Evolutionary conservation across 30 jellyfish, hydroid and myxozoan species (phyloP).

Genomic region (Phacellophora camtschatica): DNA sequence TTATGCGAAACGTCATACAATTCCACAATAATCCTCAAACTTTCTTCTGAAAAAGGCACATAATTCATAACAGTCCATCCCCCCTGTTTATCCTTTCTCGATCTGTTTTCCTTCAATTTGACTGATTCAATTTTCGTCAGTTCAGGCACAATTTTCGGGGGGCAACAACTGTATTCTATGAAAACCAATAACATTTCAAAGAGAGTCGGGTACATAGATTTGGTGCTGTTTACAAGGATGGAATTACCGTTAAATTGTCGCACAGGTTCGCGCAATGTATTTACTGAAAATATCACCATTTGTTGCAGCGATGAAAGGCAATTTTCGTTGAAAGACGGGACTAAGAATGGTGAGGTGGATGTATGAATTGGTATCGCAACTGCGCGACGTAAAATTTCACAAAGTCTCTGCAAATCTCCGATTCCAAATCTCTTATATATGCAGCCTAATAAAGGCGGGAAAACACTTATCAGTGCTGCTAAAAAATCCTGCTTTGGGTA

Average conservation of each 20-base stretch:
- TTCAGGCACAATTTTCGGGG: constrained; percentile 82
- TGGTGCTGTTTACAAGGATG: constrained; percentile 55
- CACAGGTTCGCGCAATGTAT: constrained; percentile 62
- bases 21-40: constrained; percentile 71
- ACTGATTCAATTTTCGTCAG: constrained; percentile 26
- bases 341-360: constrained; percentile 82
- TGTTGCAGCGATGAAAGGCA: constrained; percentile 85
- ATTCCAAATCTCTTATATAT: constrained; percentile 85
- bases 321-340: constrained; percentile 89
- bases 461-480: constrained; percentile 79
- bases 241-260: constrained; percentile 42
- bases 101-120: neutral
- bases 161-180: constrained; percentile 93
- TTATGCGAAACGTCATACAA: constrained; percentile 50
- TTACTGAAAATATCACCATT: constrained; percentile 55
- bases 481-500: constrained; percentile 88
- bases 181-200: constrained; percentile 62
- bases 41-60: constrained; percentile 89
- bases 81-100: constrained; percentile 55
- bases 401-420: constrained; percentile 87
- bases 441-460: constrained; percentile 89
- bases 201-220: constrained; percentile 84
- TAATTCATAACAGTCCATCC: constrained; percentile 88
- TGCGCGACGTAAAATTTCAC: constrained; percentile 76
- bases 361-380: constrained; percentile 90